Evolutionary conservation across 64 coral and sea anemone genomes (phyloP).

Genomic region (Hydrozoanthus tunicans): DNA sequence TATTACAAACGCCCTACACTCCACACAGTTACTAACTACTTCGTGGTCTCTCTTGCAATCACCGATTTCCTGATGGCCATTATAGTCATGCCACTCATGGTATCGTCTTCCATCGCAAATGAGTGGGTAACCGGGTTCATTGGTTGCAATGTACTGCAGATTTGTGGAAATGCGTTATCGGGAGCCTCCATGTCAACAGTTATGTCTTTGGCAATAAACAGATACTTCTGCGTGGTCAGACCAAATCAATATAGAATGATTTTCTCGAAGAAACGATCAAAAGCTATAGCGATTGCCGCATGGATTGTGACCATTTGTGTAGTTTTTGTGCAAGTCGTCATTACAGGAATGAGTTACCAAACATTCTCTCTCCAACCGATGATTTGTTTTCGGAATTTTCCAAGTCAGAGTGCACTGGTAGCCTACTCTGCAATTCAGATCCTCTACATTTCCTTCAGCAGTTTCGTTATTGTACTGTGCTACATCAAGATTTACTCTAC

Average conservation of each 20-base stretch:
- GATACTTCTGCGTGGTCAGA: slow-evolving; percentile 25
- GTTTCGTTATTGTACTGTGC: neutral
- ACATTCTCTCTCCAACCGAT: neutral
- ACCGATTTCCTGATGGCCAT: slow-evolving; percentile 49
- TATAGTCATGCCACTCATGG: slow-evolving; percentile 26
- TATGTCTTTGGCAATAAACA: slow-evolving; percentile 12
- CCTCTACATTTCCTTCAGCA: neutral
- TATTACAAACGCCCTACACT: neutral
- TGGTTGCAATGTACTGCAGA: slow-evolving; percentile 28
- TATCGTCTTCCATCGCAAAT: neutral
- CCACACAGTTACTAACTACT: too few relatives aligned
- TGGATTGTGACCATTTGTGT: slow-evolving; percentile 28
- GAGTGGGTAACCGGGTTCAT: slow-evolving; percentile 11
- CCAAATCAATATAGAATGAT: neutral
- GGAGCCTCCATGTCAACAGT: slow-evolving; percentile 40
- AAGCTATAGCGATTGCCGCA: neutral
- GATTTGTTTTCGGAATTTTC: neutral
- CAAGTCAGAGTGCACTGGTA: neutral
- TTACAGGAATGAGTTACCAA: neutral
- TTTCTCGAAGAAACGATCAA: too few relatives aligned
- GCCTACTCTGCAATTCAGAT: neutral
- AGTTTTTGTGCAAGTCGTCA: neutral
- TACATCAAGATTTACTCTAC: neutral
- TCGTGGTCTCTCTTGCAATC: slow-evolving; percentile 33
- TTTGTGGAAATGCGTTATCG: slow-evolving; percentile 19